phyloP scores from a whole-genome alignment of 2,888 invertebrate genomes.

The Cancer borealis region DNA sequence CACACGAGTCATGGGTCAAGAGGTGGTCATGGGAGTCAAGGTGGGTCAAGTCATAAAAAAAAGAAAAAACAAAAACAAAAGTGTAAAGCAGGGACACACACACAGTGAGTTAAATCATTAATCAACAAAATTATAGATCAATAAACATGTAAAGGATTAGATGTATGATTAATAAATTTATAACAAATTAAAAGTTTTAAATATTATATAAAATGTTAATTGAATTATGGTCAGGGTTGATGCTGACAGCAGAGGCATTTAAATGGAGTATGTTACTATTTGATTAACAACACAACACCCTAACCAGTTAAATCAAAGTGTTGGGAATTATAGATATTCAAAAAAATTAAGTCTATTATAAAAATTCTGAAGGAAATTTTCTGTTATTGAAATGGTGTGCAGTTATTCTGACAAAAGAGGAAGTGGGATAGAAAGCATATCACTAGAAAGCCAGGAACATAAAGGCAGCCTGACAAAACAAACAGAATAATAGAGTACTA shows the following conservation, averaged over 20 bases:
- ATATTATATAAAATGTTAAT: neutral
- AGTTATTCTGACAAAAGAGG: neutral
- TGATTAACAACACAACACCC: neutral
- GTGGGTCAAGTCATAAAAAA: neutral
- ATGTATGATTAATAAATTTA: neutral
- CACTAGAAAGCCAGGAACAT: neutral
- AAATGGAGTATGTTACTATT: neutral
- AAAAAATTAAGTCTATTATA: neutral
- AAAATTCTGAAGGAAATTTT: neutral
- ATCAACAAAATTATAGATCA: neutral
- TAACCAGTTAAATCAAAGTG: neutral
- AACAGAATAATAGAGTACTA: neutral
- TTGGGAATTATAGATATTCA: neutral
- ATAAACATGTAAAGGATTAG: neutral
- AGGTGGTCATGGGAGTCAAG: neutral
- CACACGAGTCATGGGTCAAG: neutral
- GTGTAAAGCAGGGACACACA: constrained; percentile 30
- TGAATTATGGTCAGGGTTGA: neutral
- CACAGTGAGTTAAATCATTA: neutral
- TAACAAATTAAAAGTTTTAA: neutral
- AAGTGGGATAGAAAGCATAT: neutral
- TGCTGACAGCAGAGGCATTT: neutral
- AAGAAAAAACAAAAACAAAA: neutral
- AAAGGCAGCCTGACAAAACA: neutral
- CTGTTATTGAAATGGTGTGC: neutral